Conservation (phyloP, 2,113 vertebrate genomes). For the Felis chaus region DNA sequence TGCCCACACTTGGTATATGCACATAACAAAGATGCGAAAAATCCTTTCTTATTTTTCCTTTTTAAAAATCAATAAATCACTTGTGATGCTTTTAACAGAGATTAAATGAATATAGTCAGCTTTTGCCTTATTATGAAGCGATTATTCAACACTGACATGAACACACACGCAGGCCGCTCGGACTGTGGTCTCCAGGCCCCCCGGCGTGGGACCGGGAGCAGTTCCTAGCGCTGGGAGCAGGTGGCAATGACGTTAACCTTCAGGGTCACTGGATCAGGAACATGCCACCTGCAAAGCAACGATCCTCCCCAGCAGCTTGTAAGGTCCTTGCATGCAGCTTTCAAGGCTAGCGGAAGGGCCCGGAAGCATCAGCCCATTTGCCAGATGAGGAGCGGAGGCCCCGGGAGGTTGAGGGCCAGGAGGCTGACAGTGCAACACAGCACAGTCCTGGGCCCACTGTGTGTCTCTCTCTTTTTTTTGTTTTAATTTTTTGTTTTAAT, state of each 20-base stretch:
- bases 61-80: slow-evolving; percentile 69
- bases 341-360: neutral
- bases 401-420: neutral
- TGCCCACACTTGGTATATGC: neutral
- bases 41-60: slow-evolving; percentile 65
- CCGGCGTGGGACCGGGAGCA: fast-evolving
- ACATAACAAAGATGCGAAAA: neutral
- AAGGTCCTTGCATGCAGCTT: fast-evolving
- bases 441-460: fast-evolving
- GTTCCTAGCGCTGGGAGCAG: fast-evolving
- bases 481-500: too few relatives aligned
- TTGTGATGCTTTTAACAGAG: slow-evolving; percentile 77
- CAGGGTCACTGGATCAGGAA: neutral
- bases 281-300: neutral
- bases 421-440: fast-evolving
- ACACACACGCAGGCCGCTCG: neutral
- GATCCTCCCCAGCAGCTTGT: fast-evolving
- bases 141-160: fast-evolving
- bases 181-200: fast-evolving
- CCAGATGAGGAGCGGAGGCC: neutral
- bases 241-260: fast-evolving
- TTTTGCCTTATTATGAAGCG: neutral
- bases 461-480: too few relatives aligned
- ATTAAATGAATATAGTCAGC: neutral
- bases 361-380: fast-evolving